A percentile compares a stretch with the other conserved stretches of the same genome.
Evolutionary conservation across 2,888 invertebrate species (phyloP).

Genomic region (Xestia sexstrigata): DNA sequence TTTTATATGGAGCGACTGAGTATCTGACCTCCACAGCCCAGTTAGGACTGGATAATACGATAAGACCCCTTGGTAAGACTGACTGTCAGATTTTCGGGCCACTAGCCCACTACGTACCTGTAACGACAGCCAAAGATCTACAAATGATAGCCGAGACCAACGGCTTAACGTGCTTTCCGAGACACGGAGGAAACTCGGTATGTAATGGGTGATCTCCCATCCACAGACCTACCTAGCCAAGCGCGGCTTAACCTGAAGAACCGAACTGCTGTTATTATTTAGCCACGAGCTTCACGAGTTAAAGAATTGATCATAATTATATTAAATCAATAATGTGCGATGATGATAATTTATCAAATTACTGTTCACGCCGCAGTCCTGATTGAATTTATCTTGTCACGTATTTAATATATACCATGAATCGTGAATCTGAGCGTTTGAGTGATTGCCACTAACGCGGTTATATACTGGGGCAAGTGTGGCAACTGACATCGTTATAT

Average conservation of each 20-base stretch:
- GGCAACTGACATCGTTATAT: not conserved
- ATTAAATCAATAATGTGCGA: not conserved
- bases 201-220: not conserved
- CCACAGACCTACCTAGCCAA: not conserved
- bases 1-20: not conserved
- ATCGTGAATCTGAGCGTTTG: not conserved
- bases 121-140: not conserved
- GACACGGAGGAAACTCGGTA: not conserved
- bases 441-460: slow-evolving; percentile 13
- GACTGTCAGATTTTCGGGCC: not conserved
- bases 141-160: not conserved
- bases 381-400: slow-evolving; percentile 31
- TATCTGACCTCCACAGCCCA: not conserved
- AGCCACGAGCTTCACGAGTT: not conserved
- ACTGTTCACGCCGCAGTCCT: not conserved
- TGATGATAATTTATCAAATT: slow-evolving; percentile 1
- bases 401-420: slow-evolving; percentile 12
- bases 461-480: not conserved
- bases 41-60: not conserved
- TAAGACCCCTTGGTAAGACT: not conserved
- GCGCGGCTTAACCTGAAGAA: not conserved
- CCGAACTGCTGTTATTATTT: not conserved
- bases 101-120: not conserved
- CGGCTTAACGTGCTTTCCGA: not conserved
- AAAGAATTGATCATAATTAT: not conserved